These are phyloP conservation scores for Alethe castanea DNA, from an alignment of 2,113 vertebrate genomes.

Conservation along the genomic window DNA sequence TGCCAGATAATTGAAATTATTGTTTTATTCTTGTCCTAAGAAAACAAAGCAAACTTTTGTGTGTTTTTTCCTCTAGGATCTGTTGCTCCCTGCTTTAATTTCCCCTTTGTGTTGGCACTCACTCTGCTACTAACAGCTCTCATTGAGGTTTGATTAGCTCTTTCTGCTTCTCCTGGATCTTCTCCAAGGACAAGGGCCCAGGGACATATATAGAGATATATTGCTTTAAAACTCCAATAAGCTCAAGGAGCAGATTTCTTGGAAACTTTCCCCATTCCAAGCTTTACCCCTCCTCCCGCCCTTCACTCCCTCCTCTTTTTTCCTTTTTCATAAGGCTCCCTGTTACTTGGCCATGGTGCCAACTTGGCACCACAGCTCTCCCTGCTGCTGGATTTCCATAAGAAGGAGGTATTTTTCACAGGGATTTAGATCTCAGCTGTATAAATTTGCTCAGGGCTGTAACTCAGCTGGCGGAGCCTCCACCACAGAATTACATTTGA, in stretches of 20 bases:
- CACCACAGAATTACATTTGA: background rate
- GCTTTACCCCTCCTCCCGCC: background rate
- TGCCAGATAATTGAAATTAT: background rate
- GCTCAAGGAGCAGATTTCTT: constrained; percentile 36
- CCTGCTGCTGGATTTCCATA: constrained; percentile 47
- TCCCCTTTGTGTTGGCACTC: constrained; percentile 10
- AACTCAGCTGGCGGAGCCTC: background rate
- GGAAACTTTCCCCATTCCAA: constrained; percentile 44
- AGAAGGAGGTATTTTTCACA: constrained; percentile 48
- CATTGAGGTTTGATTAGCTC: constrained; percentile 49
- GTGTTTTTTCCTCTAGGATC: background rate
- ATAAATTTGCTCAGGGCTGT: constrained; percentile 35
- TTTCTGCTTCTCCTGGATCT: constrained; percentile 60
- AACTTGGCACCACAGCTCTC: constrained; percentile 40
- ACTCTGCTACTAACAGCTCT: constrained; percentile 40
- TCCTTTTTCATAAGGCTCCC: constrained; percentile 39
- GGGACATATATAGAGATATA: constrained; percentile 60
- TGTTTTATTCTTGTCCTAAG: background rate
- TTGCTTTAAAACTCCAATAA: constrained; percentile 47
- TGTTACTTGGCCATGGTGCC: constrained; percentile 34
- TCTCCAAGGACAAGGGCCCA: constrained; percentile 48
- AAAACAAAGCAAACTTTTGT: background rate
- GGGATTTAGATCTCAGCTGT: constrained; percentile 57
- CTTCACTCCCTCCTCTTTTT: constrained; percentile 35
- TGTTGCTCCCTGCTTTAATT: constrained; percentile 13